A percentile compares a stretch with the other conserved stretches of the same genome.
phyloP scores from a whole-genome alignment of 1,140 invertebrate species.

The Apis florea region DNA sequence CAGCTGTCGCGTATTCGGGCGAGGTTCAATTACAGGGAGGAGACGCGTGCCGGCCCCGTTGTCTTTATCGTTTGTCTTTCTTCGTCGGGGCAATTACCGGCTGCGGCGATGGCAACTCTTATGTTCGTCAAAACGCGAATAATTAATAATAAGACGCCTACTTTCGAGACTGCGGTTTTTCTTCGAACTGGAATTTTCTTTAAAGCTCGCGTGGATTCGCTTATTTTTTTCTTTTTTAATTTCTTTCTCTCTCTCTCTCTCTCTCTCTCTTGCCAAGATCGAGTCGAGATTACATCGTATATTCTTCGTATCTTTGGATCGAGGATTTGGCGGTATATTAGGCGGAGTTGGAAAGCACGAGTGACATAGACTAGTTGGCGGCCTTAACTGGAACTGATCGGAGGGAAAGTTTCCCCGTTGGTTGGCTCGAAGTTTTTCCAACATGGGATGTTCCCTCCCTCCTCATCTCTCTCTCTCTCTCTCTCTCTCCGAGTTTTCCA shows the following conservation, averaged over 20 bases:
- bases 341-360: neutral
- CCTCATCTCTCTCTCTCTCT: neutral
- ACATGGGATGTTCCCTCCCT: neutral
- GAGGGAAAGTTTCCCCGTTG: neutral
- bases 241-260: neutral
- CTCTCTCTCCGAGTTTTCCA: neutral
- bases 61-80: constrained; percentile 20
- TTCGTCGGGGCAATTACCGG: constrained; percentile 36
- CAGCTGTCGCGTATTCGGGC: constrained; percentile 1
- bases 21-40: constrained; percentile 23
- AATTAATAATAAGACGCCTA: constrained; percentile 26
- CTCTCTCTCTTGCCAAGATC: too few relatives aligned
- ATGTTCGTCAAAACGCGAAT: constrained; percentile 22
- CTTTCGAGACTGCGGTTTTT: neutral
- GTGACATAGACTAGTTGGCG: neutral
- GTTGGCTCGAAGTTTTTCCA: too few relatives aligned
- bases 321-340: neutral
- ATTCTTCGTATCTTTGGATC: too few relatives aligned
- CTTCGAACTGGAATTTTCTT: neutral
- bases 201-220: neutral
- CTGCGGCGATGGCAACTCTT: constrained; percentile 16
- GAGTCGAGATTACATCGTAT: too few relatives aligned
- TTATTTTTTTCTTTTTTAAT: too few relatives aligned
- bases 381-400: constrained; percentile 12
- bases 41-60: neutral